Evolutionary conservation across 2,797 vertebrate genomes (phyloP), one percentile per base, ranked within the genome.

Genomic region (Melanotaenia maccullochi): DNA sequence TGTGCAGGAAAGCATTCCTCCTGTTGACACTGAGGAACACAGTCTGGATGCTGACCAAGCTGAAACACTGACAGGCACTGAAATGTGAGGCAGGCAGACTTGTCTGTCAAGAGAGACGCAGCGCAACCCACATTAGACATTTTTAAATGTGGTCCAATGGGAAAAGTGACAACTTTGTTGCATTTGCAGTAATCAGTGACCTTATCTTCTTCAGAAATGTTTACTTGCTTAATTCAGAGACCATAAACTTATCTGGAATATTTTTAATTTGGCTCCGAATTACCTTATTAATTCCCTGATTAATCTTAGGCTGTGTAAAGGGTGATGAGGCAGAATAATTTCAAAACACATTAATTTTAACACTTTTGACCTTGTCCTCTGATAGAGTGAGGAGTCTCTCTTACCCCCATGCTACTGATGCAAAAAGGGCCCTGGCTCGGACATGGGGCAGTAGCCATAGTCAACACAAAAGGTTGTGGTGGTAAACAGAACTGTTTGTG

Each of bases 401-500:
- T 75, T 52, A 35, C 83, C 75, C 59, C 25, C 40, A 62, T 61
- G 75, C 58, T 62, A 80, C 73, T 75, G 78, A 88, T 65, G 74
- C 82, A 85, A 85, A 82, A 81, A 75, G 72, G 79, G 76, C 79
- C 75, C 47, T 0, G 9, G 83, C 83, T 83, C 20, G 42, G 87
- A 90, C 85, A 85, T 52, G 56, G 90, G 58, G 87, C 84, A 83
- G 71, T 82, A 86, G 79, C 77, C 81, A 86, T 66, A 82, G 87
- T 88, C 90, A 90, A 90, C 89, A 90, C 86, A 87, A 88, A 89
- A 87, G 89, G 78, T 87, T 85, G 87, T 80, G 82, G 81, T 85
- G 78, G 88, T 90, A 91, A 92, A 93, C 87, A 93, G 82, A 76
- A 60, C 64, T 88, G 91, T 90, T 94, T 93, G 87, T 93, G 89